Evolutionary conservation across 2,113 vertebrate genomes (phyloP), one percentile per base, ranked within the genome.

Genomic region (Oryzias woworae): DNA sequence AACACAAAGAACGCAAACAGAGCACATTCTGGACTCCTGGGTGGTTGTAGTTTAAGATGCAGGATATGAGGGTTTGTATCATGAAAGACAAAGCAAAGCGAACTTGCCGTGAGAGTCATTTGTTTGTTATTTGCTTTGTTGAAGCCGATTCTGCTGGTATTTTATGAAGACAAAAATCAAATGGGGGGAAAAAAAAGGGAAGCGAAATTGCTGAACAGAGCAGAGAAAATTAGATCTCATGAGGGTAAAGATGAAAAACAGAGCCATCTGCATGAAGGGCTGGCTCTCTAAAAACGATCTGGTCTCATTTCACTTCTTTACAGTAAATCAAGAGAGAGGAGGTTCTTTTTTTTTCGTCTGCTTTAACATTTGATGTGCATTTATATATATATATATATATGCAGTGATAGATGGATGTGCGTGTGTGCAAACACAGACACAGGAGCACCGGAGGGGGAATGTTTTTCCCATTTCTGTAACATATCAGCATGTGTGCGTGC

Each of bases 211-310:
- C 76, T 69, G 81, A 87, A 84, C 71, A 76, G 71, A 84, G 83
- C 73, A 49, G 62, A 74, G 81, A 88, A 87, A 87, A 87, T 85
- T 63, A 89, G 83, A 81, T 88, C 89, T 89, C 85, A 86, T 75
- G 87, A 86, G 86, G 83, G 69, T 7, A 44, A 66, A 80, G 89
- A 90, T 88, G 83, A 87, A 88, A 89, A 87, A 88, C 87, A 89
- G 81, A 90, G 86, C 85, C 87, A 90, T 89, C 86, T 88, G 86
- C 45, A 80, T 81, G 23, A 78, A 87, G 86, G 77, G 82, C 74
- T 88, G 88, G 82, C 85, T 88, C 87, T 89, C 85, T 68, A 23
- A 84, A 88, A 84, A 87, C 81, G 59, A 66, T 80, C 82, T 85
- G 88, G 69, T 87, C 84, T 83, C 81, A 62, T 87, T 87, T 90